Percentiles rank a stretch among this genome's conserved stretches.
Conservation (phyloP, 2,888 invertebrate species). For the Nebria salina region DNA sequence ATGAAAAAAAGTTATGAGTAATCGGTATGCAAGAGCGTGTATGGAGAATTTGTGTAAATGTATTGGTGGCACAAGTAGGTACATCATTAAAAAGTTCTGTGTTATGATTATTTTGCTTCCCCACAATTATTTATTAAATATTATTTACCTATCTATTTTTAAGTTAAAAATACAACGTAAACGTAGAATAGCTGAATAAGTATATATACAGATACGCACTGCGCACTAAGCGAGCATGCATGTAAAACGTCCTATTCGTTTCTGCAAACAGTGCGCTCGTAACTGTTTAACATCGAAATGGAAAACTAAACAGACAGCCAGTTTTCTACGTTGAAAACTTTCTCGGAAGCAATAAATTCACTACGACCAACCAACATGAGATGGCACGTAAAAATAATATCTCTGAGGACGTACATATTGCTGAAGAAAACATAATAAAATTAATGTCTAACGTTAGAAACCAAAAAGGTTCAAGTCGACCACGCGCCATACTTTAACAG, state of each 20-base stretch:
- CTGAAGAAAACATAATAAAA: conserved; percentile 51
- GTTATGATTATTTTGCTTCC: too few relatives aligned
- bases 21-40: too few relatives aligned
- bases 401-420: conserved; percentile 38
- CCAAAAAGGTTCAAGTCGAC: conserved; percentile 48
- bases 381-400: conserved; percentile 32
- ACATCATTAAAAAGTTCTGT: too few relatives aligned
- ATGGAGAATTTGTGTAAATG: too few relatives aligned
- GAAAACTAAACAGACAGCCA: conserved; percentile 30
- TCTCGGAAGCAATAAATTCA: conserved; percentile 20
- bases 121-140: too few relatives aligned
- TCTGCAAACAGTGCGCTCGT: conserved; percentile 9
- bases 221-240: neutral
- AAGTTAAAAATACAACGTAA: too few relatives aligned
- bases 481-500: conserved; percentile 54
- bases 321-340: conserved; percentile 7
- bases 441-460: conserved; percentile 51
- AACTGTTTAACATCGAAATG: conserved; percentile 34
- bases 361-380: neutral
- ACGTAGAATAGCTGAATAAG: neutral
- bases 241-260: neutral
- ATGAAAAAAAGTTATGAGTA: too few relatives aligned
- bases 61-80: too few relatives aligned
- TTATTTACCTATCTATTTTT: too few relatives aligned
- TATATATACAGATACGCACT: neutral